Evolutionary conservation across 2,113 vertebrate species (phyloP), one percentile per base, ranked within the genome.

Genomic region (Lonchura striata): DNA sequence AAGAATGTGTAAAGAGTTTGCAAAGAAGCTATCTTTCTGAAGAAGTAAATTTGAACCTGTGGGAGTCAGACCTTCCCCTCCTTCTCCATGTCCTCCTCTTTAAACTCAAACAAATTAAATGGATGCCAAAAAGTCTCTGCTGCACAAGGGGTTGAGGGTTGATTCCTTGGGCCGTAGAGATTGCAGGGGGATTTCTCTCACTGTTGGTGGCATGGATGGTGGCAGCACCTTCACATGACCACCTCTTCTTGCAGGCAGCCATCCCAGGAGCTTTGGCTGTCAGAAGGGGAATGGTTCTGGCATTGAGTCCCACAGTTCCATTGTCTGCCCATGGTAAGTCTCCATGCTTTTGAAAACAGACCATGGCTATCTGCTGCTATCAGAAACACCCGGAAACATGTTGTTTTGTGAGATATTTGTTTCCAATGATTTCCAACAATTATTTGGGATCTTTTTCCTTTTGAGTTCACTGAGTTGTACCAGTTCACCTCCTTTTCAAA

Each of bases 361-460:
- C 37, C 14, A 6, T 33, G 60, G 47, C 80, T 82, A 44, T 78
- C 52, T 57, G 80, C 65, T 59, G 76, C 39, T 30, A 15, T 71
- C 13, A 8, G 72, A 75, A 92, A 66, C 60, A 47, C 35, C 39
- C 18, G 0, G 53, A 61, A 90, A 77, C 31, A 22, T 82, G 79
- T 56, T 83, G 44, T n/a, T 88, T 83, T 41, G 23, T 33, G 31
- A 86, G 61, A 63, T 90, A 69, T 20, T 90, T 94, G 50, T 85
- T 96, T 70, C 63, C 31, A 77, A 35, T 91, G 4, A 75, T 50
- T 91, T 87, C 77, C 78, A 95, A 79, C 42, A 69, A 91, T 85
- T 86, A 86, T 93, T 93, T 91, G 76, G 59, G 81, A 89, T 92
- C 28, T 49, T 86, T 81, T 74, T 71, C 66, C 47, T 93, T 97